phyloP scores from a whole-genome alignment of 2,888 invertebrate genomes.

The Ophion ellenae region DNA sequence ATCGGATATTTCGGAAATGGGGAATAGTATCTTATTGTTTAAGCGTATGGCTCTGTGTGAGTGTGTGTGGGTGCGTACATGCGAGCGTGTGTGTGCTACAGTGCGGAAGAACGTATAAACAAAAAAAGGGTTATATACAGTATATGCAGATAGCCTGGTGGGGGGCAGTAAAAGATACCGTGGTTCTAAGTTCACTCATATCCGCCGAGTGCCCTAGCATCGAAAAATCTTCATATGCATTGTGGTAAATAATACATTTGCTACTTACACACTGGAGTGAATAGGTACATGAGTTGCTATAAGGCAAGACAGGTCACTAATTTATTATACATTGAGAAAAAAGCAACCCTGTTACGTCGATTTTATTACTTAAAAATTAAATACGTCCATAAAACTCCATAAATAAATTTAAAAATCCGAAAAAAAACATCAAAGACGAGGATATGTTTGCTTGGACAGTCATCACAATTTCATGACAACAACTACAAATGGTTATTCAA shows the following conservation, averaged over 20 bases:
- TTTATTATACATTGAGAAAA: slow-evolving; percentile 19
- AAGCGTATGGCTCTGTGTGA: too few species aligned
- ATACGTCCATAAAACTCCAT: not conserved
- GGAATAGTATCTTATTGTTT: too few species aligned
- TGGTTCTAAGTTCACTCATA: slow-evolving; percentile 39
- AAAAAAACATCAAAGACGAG: not conserved
- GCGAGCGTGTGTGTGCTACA: too few species aligned
- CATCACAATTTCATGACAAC: too few species aligned
- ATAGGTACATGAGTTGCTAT: not conserved
- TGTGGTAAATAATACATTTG: slow-evolving; percentile 45
- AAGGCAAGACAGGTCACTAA: slow-evolving; percentile 32
- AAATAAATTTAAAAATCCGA: not conserved
- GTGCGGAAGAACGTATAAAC: too few species aligned
- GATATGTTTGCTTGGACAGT: too few species aligned
- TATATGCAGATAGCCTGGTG: slow-evolving; percentile 1
- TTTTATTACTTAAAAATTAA: not conserved
- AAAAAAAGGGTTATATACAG: too few species aligned
- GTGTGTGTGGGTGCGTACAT: too few species aligned
- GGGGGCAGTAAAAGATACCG: slow-evolving; percentile 29
- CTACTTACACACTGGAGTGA: not conserved
- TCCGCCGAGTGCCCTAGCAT: slow-evolving; percentile 62
- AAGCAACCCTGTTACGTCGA: slow-evolving; percentile 1
- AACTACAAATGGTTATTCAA: too few species aligned
- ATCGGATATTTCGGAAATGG: too few species aligned
- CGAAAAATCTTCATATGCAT: slow-evolving; percentile 53